Percentiles rank a stretch among this genome's conserved stretches.
Conservation (phyloP, 2,888 invertebrate genomes). For the Pterostichus madidus region DNA sequence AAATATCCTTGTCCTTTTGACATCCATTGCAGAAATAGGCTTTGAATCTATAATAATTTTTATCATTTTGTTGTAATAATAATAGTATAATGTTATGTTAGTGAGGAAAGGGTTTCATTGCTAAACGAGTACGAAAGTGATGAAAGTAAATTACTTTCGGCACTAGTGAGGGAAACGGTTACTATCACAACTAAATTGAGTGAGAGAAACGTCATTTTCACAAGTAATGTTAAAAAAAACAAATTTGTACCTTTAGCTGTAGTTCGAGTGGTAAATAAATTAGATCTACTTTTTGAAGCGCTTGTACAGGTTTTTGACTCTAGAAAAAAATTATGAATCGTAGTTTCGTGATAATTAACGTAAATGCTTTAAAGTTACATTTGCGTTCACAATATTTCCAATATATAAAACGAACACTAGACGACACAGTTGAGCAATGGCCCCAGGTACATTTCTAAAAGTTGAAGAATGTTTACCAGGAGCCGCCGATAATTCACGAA, state of each 20-base stretch:
- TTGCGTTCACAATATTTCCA: conserved; percentile 18
- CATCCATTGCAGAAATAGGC: not conserved
- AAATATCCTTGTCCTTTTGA: conserved; percentile 4
- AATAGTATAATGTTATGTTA: too few relatives aligned
- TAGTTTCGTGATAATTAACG: not conserved
- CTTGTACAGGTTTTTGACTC: conserved; percentile 30
- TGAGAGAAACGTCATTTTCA: too few relatives aligned
- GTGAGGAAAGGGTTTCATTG: too few relatives aligned
- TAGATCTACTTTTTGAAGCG: conserved; percentile 13
- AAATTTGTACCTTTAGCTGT: conserved; percentile 2
- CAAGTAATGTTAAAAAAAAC: too few relatives aligned
- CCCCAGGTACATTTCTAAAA: not conserved
- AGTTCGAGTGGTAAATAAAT: not conserved
- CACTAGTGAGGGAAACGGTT: too few relatives aligned
- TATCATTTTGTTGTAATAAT: not conserved
- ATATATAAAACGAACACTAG: conserved; percentile 1
- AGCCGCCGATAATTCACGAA: not conserved
- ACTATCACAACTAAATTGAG: too few relatives aligned
- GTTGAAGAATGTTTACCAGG: not conserved
- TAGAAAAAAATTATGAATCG: not conserved
- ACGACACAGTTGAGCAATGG: not conserved
- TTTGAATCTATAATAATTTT: not conserved
- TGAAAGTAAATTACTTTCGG: too few relatives aligned
- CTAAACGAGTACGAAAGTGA: too few relatives aligned
- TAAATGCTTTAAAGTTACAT: not conserved